Conservation (phyloP, 2,797 vertebrate species). For the Cossypha polioptera region DNA sequence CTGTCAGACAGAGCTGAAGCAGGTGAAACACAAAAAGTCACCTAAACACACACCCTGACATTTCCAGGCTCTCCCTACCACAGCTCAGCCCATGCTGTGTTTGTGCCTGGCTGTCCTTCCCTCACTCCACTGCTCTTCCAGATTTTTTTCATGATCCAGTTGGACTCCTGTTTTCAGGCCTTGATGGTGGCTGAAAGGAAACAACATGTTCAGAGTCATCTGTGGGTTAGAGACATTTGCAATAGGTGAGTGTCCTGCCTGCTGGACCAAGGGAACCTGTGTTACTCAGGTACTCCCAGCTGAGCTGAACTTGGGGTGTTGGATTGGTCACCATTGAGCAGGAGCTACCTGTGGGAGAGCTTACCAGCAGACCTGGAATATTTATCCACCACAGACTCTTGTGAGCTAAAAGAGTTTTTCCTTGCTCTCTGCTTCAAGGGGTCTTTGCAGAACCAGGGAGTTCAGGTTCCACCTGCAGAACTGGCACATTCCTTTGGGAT, state of each 20-base stretch:
- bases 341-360: background rate
- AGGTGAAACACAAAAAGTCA: background rate
- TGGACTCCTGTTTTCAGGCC: background rate
- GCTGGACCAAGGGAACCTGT: background rate
- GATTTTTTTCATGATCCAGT: background rate
- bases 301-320: accelerated
- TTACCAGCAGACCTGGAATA: background rate
- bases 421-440: background rate
- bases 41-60: background rate
- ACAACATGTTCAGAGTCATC: accelerated
- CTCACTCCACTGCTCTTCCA: background rate
- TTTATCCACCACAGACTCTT: background rate
- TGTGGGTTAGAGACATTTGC: background rate
- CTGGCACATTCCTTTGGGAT: background rate
- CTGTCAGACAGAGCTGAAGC: background rate
- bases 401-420: background rate
- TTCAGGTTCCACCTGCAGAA: background rate
- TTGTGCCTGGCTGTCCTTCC: background rate
- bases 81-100: background rate
- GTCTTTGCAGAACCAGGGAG: background rate
- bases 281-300: accelerated
- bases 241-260: background rate
- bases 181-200: background rate
- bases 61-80: background rate
- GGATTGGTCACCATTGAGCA: background rate